These are phyloP conservation scores for Cynaeus angustus DNA, from an alignment of 2,888 invertebrate genomes.

Conservation along the genomic window DNA sequence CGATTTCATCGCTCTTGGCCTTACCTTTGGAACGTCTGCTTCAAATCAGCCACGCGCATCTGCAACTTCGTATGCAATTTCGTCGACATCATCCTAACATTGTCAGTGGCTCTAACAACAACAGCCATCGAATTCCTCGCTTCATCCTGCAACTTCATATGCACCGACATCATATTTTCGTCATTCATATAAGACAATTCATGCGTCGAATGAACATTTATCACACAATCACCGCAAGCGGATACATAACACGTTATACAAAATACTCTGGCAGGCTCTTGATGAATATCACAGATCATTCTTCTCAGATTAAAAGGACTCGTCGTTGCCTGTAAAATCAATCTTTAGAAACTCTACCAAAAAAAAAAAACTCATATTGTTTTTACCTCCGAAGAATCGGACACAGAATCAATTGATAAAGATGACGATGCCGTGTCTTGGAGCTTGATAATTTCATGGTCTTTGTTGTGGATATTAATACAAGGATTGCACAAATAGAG, in stretches of 20 bases:
- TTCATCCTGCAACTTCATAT: constrained; percentile 16
- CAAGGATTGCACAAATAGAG: constrained; percentile 16
- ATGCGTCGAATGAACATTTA: constrained; percentile 11
- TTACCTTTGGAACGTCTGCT: constrained; percentile 18
- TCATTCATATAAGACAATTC: constrained; percentile 17
- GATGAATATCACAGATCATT: constrained; percentile 29
- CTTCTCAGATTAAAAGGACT: constrained; percentile 15
- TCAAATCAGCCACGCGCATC: constrained; percentile 3
- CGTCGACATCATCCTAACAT: constrained; percentile 16
- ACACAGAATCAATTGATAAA: constrained; percentile 12
- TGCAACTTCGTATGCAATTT: constrained; percentile 20
- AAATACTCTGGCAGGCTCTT: constrained; percentile 22
- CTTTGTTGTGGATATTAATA: constrained; percentile 22
- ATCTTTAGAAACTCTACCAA: background rate
- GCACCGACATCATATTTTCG: constrained; percentile 13
- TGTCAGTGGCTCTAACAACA: constrained; percentile 17
- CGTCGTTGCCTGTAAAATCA: constrained; percentile 9
- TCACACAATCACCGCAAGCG: constrained; percentile 18
- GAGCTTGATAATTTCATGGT: constrained; percentile 19
- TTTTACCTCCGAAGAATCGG: constrained; percentile 19
- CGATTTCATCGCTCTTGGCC: too few species aligned
- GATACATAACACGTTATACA: constrained; percentile 20
- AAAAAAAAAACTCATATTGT: too few species aligned
- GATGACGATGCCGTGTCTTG: constrained; percentile 11
- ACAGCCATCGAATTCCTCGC: constrained; percentile 8